Evolutionary conservation across 1,140 invertebrate genomes (phyloP).

Genomic region (Tenebrio molitor): DNA sequence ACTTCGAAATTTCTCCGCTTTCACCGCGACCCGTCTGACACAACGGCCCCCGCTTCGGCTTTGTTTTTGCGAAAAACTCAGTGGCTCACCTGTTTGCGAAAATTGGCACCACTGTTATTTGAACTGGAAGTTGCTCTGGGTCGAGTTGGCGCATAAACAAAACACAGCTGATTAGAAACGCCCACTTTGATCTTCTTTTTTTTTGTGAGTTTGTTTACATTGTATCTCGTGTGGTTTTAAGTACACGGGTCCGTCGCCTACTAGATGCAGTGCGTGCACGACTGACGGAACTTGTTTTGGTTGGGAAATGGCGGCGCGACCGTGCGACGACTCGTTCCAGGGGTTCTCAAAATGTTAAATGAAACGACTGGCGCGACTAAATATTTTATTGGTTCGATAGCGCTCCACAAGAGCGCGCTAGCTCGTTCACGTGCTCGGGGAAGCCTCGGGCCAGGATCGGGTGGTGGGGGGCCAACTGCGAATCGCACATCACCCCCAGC

Average conservation of each 20-base stretch:
- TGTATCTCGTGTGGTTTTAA: neutral
- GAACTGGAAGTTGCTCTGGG: neutral
- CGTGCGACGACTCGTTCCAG: neutral
- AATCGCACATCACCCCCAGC: constrained; percentile 82
- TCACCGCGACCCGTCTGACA: neutral
- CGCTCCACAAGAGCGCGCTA: constrained; percentile 66
- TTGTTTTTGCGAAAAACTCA: no score
- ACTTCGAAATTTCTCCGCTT: neutral
- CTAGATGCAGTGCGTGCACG: neutral
- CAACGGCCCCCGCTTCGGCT: no score
- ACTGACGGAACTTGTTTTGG: constrained; percentile 1
- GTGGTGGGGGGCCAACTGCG: constrained; percentile 76
- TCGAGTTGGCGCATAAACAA: no score
- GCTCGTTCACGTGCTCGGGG: constrained; percentile 67
- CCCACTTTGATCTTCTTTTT: no score
- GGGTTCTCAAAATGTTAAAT: constrained; percentile 6
- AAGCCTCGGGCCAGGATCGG: constrained; percentile 69
- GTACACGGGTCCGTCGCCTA: neutral
- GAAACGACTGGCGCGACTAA: neutral
- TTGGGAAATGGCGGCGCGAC: neutral
- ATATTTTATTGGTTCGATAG: constrained; percentile 22
- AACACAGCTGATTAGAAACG: no score
- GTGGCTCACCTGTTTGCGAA: neutral
- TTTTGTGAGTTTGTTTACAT: neutral
- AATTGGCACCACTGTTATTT: constrained; percentile 4